Percentiles rank a stretch among this genome's conserved stretches.
Evolutionary conservation across 1,140 invertebrate species (phyloP).

Genomic region (Danaus plexippus): DNA sequence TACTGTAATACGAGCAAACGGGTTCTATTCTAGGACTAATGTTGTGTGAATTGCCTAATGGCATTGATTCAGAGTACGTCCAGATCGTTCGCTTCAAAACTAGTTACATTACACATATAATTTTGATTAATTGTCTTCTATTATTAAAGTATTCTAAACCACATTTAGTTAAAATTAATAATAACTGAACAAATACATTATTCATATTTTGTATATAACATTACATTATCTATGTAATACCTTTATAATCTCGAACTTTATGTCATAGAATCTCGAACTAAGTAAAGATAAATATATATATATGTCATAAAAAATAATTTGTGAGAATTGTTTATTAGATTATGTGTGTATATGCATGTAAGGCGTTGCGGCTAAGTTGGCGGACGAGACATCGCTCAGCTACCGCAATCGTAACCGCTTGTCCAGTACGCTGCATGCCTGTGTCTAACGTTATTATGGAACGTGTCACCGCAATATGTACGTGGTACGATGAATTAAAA

Average conservation of each 20-base stretch:
- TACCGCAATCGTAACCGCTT: slow-evolving; percentile 47
- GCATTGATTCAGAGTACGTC: slow-evolving; percentile 35
- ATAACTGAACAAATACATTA: too few species aligned
- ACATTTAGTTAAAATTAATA: too few species aligned
- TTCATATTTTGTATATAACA: too few species aligned
- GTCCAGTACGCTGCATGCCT: slow-evolving; percentile 29
- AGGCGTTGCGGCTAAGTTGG: slow-evolving; percentile 10
- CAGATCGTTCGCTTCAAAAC: slow-evolving; percentile 10
- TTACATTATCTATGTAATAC: too few species aligned
- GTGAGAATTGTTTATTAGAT: slow-evolving; percentile 2
- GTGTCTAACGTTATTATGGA: slow-evolving; percentile 14
- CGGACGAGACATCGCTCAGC: slow-evolving; percentile 43
- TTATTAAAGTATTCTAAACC: too few species aligned
- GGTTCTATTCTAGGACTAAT: slow-evolving; percentile 27
- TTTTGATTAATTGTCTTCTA: too few species aligned
- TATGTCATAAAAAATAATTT: not conserved
- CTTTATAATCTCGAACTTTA: too few species aligned
- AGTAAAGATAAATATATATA: not conserved
- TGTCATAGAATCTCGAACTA: too few species aligned
- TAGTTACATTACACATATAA: slow-evolving; percentile 5
- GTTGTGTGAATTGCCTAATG: slow-evolving; percentile 29
- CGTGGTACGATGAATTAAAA: too few species aligned
- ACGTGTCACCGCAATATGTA: slow-evolving; percentile 2
- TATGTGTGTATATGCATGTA: not conserved
- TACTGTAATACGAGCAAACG: slow-evolving; percentile 11